Conservation (phyloP, 2,888 invertebrate genomes). For the Pycnomerus fuliginosus region DNA sequence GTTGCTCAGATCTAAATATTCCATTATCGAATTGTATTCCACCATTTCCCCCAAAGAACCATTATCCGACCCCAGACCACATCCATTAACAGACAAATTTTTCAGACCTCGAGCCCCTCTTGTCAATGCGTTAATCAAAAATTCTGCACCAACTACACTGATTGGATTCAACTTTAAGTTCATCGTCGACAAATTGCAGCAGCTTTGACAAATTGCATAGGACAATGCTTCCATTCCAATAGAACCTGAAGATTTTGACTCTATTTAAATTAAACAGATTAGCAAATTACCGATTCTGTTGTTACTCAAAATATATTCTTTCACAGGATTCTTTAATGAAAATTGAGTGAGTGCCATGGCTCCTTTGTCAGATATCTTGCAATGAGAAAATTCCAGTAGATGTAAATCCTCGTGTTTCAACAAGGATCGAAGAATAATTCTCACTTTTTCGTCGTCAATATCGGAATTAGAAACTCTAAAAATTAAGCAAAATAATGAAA, state of each 20-base stretch:
- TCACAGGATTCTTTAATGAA: constrained; percentile 32
- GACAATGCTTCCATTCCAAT: constrained; percentile 38
- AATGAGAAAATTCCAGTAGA: constrained; percentile 47
- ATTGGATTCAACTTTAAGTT: constrained; percentile 42
- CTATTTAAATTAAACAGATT: constrained; percentile 1
- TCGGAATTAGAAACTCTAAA: constrained; percentile 45
- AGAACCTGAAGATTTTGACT: constrained; percentile 24
- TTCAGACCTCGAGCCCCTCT: constrained; percentile 30
- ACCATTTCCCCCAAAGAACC: constrained; percentile 37
- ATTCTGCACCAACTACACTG: constrained; percentile 33
- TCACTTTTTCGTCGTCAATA: constrained; percentile 42
- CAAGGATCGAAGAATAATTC: constrained; percentile 39
- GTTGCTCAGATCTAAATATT: constrained; percentile 44
- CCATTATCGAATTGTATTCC: constrained; percentile 35
- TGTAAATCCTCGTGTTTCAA: constrained; percentile 36
- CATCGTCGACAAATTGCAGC: constrained; percentile 32
- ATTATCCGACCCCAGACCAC: constrained; percentile 38
- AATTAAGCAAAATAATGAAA: constrained; percentile 7
- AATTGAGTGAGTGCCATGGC: constrained; percentile 41
- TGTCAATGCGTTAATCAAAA: constrained; percentile 31
- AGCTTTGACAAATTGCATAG: constrained; percentile 32
- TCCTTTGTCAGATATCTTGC: constrained; percentile 43
- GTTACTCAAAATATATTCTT: constrained; percentile 38
- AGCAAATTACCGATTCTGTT: constrained; percentile 41
- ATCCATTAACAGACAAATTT: constrained; percentile 38